Evolutionary conservation across 2,113 vertebrate species (phyloP), one percentile per base, ranked within the genome.

Genomic region (Prunella fulvescens): DNA sequence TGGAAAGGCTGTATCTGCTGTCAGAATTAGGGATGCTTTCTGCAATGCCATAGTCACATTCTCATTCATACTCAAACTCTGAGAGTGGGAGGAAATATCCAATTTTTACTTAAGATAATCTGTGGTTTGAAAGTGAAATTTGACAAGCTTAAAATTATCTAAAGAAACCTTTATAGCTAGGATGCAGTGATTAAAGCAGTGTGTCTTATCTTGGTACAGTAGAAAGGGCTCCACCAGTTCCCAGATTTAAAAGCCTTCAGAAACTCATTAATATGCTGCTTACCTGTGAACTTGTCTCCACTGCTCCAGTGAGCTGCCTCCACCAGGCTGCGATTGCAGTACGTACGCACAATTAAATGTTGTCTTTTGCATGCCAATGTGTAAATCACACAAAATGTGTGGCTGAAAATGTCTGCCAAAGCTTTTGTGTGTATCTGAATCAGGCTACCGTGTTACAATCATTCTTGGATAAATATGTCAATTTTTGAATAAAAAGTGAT

Each of bases 391-490:
- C 58, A n/a, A 83, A 91, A 70, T 14, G 12, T 50, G 8, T 54
- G 47, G 51, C 74, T 88, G 54, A 37, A 92, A 83, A 77, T 35
- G 35, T 37, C 71, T 94, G 57, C 74, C 67, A 70, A 29, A 83
- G 67, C 80, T 74, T 86, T 88, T 80, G 33, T 71, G 24, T 2
- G 0, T 60, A 58, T 58, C 62, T 81, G 39, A 90, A 54, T 62
- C 91, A 62, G 20, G 44, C 50, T 83, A 20, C 42, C 7, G 1
- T 70, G 67, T 81, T 96, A 70, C 90, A 94, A 77, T 86, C 1
- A 10, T 62, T 90, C 44, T 88, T 64, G 82, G 47, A 58, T 88
- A 88, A 95, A 92, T 70, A 53, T 25, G 48, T 94, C 67, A 90
- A 20, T 86, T 96, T 91, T 74, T 70, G 42, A 93, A 74, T 70